Conservation (phyloP, 92 coral and sea anemone genomes). For the Epizoanthus fatuus region DNA sequence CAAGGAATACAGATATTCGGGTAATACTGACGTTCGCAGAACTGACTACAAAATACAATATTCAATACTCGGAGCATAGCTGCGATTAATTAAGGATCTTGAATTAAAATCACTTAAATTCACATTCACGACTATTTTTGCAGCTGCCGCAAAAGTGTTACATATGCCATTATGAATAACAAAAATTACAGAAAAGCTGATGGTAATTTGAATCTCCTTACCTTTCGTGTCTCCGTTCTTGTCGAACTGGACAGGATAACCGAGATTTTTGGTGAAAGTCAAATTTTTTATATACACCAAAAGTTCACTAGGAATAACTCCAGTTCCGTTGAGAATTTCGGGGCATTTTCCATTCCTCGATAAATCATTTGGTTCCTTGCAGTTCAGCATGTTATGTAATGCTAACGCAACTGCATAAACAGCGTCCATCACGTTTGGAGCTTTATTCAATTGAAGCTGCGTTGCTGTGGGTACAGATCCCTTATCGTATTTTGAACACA, state of each 20-base stretch:
- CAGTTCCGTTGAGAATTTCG: constrained; percentile 33
- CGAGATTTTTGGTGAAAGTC: constrained; percentile 74
- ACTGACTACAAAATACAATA: too few species aligned
- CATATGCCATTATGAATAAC: not conserved
- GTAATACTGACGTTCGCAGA: too few species aligned
- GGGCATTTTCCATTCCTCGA: constrained; percentile 53
- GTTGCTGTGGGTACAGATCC: constrained; percentile 66
- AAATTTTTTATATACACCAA: constrained; percentile 75
- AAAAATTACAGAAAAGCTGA: not conserved
- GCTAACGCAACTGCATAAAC: constrained; percentile 90
- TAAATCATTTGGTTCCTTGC: constrained; percentile 58
- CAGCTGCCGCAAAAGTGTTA: constrained; percentile 3
- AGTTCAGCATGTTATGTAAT: constrained; percentile 66
- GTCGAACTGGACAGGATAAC: constrained; percentile 84
- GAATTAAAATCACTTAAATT: not conserved
- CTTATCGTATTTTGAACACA: constrained; percentile 40
- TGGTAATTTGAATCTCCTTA: constrained; percentile 14
- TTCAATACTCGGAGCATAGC: not conserved
- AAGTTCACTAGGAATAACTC: constrained; percentile 61
- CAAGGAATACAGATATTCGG: too few species aligned
- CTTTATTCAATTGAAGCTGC: constrained; percentile 79
- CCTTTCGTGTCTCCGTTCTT: constrained; percentile 94
- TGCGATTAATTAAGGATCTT: not conserved
- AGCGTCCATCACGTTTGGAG: constrained; percentile 97
- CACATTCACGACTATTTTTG: not conserved